phyloP scores from a whole-genome alignment of 2,888 invertebrate species.

The Oscheius sp. region DNA sequence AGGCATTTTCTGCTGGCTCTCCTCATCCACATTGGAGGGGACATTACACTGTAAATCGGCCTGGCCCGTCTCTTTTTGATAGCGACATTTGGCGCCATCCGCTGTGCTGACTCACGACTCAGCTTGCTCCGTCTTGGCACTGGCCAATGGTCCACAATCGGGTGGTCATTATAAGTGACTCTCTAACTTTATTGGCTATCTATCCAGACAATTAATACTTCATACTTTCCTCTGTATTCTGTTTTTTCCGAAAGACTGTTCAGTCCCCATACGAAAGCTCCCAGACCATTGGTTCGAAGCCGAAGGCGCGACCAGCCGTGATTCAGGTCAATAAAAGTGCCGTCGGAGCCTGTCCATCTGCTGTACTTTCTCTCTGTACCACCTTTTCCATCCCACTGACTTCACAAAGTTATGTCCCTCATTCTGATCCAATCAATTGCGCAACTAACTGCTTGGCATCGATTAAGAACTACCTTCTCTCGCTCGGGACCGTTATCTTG shows the following conservation, averaged over 20 bases:
- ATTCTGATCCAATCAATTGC: constrained; percentile 23
- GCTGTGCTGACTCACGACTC: constrained; percentile 25
- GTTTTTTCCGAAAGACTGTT: too few species aligned
- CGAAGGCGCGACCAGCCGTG: constrained; percentile 10
- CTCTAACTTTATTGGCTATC: too few species aligned
- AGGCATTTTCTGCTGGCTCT: neutral
- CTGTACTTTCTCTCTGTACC: constrained; percentile 1
- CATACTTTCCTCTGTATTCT: too few species aligned
- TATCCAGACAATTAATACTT: too few species aligned
- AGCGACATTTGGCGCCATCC: constrained; percentile 35
- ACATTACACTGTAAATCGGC: constrained; percentile 36
- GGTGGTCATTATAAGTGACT: too few species aligned
- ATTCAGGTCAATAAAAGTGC: constrained; percentile 35
- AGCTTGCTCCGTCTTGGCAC: neutral
- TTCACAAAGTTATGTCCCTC: constrained; percentile 4
- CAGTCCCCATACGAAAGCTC: too few species aligned
- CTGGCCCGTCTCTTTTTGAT: constrained; percentile 35
- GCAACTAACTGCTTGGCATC: constrained; percentile 22
- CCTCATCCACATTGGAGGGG: constrained; percentile 19
- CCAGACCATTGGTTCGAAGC: too few species aligned
- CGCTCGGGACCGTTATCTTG: constrained; percentile 13
- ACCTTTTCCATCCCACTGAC: neutral
- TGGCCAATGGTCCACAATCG: too few species aligned
- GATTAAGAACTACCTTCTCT: constrained; percentile 17
- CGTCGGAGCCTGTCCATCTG: constrained; percentile 33